phyloP scores from a whole-genome alignment of 2,797 vertebrate genomes.

The Chrysolophus pictus region DNA sequence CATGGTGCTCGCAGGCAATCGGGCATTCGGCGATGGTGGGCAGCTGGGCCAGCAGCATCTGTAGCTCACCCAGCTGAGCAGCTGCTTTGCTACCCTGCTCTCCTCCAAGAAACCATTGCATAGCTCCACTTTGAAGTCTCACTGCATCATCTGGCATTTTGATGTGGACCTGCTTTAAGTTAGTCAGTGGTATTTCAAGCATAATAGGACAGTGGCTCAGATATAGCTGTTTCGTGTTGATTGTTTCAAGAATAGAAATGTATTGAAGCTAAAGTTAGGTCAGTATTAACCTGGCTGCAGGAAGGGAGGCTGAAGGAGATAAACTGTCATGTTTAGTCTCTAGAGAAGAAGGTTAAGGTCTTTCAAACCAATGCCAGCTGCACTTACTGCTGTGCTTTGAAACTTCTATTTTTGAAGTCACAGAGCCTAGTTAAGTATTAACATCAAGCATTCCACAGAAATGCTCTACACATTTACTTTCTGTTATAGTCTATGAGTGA shows the following conservation, averaged over 20 bases:
- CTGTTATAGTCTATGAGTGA: background rate
- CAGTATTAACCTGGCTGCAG: background rate
- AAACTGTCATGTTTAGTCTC: background rate
- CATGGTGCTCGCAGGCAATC: background rate
- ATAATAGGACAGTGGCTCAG: background rate
- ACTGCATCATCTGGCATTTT: background rate
- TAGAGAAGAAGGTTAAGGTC: background rate
- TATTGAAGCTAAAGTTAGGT: background rate
- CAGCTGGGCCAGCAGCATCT: background rate
- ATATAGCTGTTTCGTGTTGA: background rate
- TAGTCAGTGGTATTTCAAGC: background rate
- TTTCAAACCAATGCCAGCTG: background rate
- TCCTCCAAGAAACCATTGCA: background rate
- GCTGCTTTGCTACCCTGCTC: background rate
- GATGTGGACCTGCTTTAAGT: background rate
- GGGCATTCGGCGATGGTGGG: background rate
- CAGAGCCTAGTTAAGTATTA: background rate
- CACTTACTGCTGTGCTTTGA: background rate
- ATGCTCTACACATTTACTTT: background rate
- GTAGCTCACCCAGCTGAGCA: background rate
- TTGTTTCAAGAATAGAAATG: background rate
- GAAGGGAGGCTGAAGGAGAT: background rate
- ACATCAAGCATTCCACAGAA: background rate
- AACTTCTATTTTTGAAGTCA: background rate
- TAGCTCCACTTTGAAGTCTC: background rate